phyloP scores from a whole-genome alignment of 1,140 invertebrate genomes.

The Brachionus angularis region DNA sequence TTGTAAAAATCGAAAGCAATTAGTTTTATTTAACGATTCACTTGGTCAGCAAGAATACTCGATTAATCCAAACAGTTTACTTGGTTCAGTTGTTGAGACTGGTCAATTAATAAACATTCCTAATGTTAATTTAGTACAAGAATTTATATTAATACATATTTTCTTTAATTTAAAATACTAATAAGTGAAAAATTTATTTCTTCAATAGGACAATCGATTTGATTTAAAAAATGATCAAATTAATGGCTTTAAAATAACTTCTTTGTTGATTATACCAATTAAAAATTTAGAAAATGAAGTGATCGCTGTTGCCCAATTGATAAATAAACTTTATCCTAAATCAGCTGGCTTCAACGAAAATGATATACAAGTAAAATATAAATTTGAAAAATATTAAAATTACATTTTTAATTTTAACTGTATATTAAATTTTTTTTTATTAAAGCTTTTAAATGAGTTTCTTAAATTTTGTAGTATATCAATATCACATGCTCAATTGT shows the following conservation, averaged over 20 bases:
- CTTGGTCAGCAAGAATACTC: too few relatives aligned
- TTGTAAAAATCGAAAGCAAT: constrained; percentile 4
- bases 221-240: neutral
- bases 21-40: constrained; percentile 1
- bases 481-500: constrained; percentile 60
- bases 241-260: constrained; percentile 49
- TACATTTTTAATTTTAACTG: neutral
- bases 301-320: constrained; percentile 91
- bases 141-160: neutral
- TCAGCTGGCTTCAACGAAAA: constrained; percentile 53
- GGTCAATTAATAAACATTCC: constrained; percentile 54
- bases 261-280: constrained; percentile 71
- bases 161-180: too few relatives aligned
- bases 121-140: constrained; percentile 56
- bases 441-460: constrained; percentile 60
- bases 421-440: constrained; percentile 38
- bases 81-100: constrained; percentile 49
- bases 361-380: constrained; percentile 58
- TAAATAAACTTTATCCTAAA: constrained; percentile 69
- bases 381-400: neutral
- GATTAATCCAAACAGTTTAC: too few relatives aligned
- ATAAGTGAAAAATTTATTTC: neutral
- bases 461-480: constrained; percentile 61
- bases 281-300: constrained; percentile 91
- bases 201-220: neutral